Percentiles rank a stretch among this genome's conserved stretches.
Evolutionary conservation across 2,113 vertebrate species (phyloP).

Genomic region (Sebastes schlegelii): DNA sequence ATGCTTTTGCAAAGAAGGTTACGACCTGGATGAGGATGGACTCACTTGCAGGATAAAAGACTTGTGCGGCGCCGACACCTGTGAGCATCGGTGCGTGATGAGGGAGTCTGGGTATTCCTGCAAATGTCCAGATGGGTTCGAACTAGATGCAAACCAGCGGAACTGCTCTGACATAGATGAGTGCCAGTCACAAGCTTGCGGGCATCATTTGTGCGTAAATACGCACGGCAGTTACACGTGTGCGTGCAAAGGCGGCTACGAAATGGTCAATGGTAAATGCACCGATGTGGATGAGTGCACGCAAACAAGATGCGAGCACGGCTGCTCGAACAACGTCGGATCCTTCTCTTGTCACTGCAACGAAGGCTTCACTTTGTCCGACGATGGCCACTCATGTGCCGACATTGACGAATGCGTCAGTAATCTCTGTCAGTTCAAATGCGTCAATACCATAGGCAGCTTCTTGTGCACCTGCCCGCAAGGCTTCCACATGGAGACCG

Average conservation of each 20-base stretch:
- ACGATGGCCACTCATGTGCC: conserved; percentile 57
- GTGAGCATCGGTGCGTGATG: conserved; percentile 69
- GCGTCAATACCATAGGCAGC: conserved; percentile 76
- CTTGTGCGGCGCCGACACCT: conserved; percentile 63
- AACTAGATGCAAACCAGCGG: conserved; percentile 63
- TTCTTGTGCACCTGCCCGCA: conserved; percentile 65
- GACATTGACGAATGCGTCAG: conserved; percentile 77
- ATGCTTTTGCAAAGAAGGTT: conserved; percentile 77
- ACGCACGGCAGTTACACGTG: conserved; percentile 73
- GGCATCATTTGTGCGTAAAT: conserved; percentile 69
- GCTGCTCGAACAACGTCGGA: conserved; percentile 75
- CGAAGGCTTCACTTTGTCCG: conserved; percentile 66
- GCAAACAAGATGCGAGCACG: conserved; percentile 63
- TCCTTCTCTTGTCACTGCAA: conserved; percentile 80
- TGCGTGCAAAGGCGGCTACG: conserved; percentile 71
- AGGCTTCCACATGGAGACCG: conserved; percentile 41
- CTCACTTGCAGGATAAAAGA: conserved; percentile 63
- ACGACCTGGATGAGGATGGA: conserved; percentile 65
- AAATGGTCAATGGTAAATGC: conserved; percentile 65
- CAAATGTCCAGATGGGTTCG: conserved; percentile 74
- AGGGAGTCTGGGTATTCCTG: conserved; percentile 61
- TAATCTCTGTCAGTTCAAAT: conserved; percentile 64
- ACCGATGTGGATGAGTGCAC: conserved; percentile 78
- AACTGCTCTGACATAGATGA: conserved; percentile 80
- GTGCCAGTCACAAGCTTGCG: conserved; percentile 67